Percentiles rank a stretch among this genome's conserved stretches.
These are phyloP conservation scores for Lindbergichthys nudifrons DNA, from an alignment of 2,797 vertebrate genomes.

Conservation along the genomic window DNA sequence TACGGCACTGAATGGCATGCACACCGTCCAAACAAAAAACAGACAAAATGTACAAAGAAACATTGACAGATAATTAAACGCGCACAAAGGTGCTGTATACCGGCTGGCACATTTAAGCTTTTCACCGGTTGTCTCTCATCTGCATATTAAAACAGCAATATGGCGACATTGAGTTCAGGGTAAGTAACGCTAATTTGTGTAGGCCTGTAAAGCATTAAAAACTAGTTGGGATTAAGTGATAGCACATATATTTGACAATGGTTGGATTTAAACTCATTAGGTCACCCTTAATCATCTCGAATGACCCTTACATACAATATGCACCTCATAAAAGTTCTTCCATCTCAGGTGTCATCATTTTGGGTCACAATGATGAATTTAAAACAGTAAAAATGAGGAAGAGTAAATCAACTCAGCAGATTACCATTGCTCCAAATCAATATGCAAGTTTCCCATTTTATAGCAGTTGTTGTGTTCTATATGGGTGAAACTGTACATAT, in stretches of 20 bases:
- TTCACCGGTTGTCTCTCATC: constrained; percentile 36
- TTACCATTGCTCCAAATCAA: neutral
- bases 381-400: constrained; percentile 20
- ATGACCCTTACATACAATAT: constrained; percentile 66
- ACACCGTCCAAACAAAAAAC: neutral
- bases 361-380: constrained; percentile 42
- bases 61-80: neutral
- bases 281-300: constrained; percentile 64
- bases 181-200: constrained; percentile 68
- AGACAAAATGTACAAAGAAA: constrained; percentile 4
- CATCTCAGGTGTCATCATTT: constrained; percentile 54
- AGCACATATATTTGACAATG: constrained; percentile 68
- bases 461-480: no score
- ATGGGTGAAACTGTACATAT: no score
- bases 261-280: constrained; percentile 67
- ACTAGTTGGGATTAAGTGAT: constrained; percentile 62
- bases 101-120: constrained; percentile 8
- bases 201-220: constrained; percentile 63
- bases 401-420: neutral
- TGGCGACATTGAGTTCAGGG: constrained; percentile 61
- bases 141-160: constrained; percentile 53
- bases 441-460: no score
- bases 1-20: neutral
- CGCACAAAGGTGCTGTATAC: constrained; percentile 9
- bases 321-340: constrained; percentile 65